Conservation (phyloP, 2,113 vertebrate genomes). For the Xiphias gladius region DNA sequence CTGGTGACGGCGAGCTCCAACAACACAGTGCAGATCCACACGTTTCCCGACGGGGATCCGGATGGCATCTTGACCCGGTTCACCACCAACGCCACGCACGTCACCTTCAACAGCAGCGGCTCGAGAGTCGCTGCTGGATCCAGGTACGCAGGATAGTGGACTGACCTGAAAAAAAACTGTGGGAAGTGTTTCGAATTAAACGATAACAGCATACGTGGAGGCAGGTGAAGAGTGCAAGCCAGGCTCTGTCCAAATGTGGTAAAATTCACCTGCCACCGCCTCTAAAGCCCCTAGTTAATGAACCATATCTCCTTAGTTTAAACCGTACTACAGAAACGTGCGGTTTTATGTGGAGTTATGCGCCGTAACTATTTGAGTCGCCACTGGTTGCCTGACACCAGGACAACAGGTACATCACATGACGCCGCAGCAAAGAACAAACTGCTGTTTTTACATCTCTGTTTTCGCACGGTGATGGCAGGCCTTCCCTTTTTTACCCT, state of each 20-base stretch:
- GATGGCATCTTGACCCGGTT: slow-evolving; percentile 97
- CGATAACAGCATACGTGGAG: not conserved
- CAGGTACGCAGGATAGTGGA: slow-evolving; percentile 80
- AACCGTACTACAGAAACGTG: no score
- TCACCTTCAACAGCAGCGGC: slow-evolving; percentile 89
- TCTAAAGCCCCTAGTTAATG: not conserved
- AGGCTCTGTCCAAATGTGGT: not conserved
- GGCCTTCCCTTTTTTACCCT: no score
- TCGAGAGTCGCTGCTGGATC: slow-evolving; percentile 92
- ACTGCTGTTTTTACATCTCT: no score
- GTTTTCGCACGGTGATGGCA: no score
- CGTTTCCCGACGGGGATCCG: slow-evolving; percentile 93
- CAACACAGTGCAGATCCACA: slow-evolving; percentile 94
- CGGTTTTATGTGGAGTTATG: no score
- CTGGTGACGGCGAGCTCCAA: slow-evolving; percentile 93
- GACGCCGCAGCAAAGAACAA: no score
- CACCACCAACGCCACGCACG: slow-evolving; percentile 92
- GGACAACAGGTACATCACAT: not conserved
- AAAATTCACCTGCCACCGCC: not conserved
- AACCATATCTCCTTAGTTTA: no score
- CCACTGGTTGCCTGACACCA: no score
- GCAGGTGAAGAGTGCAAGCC: not conserved
- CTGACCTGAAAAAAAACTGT: not conserved
- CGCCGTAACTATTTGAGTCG: not conserved
- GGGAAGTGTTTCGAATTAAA: not conserved